Percentiles rank a stretch among this genome's conserved stretches.
Evolutionary conservation across 2,888 invertebrate species (phyloP).

Genomic region (Noctua pronuba): DNA sequence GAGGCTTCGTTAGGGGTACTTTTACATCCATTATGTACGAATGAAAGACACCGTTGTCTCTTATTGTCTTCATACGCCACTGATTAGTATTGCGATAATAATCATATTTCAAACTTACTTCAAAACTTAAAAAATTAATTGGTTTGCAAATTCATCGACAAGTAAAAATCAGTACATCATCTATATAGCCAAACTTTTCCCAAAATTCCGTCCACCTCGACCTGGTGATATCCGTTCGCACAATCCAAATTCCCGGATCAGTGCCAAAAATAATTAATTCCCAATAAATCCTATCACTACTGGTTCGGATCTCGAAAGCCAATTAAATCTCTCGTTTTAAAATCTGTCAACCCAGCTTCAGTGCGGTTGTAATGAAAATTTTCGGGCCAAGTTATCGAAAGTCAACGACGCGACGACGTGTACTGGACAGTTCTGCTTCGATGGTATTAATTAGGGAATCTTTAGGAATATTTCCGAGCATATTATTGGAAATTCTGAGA

Average conservation of each 20-base stretch:
- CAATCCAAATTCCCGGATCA: slow-evolving; percentile 37
- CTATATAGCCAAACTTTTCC: neutral
- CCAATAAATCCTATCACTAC: slow-evolving; percentile 58
- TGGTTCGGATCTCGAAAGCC: slow-evolving; percentile 57
- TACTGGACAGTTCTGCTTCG: slow-evolving; percentile 61
- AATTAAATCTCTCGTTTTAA: slow-evolving; percentile 72
- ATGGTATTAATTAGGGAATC: slow-evolving; percentile 63
- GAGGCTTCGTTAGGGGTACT: no score
- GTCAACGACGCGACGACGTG: slow-evolving; percentile 59
- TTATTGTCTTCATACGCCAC: neutral
- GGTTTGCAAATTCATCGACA: neutral
- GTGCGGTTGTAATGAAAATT: slow-evolving; percentile 64
- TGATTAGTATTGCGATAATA: neutral
- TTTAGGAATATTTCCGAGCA: slow-evolving; percentile 52
- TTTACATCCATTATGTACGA: no score
- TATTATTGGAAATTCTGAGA: slow-evolving; percentile 56
- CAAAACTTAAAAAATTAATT: neutral
- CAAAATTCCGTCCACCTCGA: slow-evolving; percentile 12
- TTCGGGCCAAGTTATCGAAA: slow-evolving; percentile 62
- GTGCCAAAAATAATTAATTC: slow-evolving; percentile 53
- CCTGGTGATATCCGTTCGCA: slow-evolving; percentile 6
- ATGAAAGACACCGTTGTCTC: no score
- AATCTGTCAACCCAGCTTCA: slow-evolving; percentile 66
- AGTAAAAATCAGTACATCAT: neutral
- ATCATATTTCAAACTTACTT: neutral